phyloP scores from a whole-genome alignment of 2,113 vertebrate genomes.

The Bambusicola thoracicus region DNA sequence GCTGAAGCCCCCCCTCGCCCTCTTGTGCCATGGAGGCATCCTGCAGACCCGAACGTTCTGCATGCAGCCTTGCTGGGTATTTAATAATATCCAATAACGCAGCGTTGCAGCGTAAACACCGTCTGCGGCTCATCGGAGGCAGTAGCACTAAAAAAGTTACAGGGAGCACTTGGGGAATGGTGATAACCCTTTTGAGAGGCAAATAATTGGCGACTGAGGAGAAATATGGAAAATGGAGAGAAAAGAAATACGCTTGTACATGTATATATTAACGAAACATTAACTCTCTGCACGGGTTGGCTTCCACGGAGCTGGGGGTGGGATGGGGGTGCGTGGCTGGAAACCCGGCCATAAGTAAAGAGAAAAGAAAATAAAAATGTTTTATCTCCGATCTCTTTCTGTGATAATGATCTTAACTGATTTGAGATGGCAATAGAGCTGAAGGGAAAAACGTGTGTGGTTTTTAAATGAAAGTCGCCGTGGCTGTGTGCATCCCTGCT shows the following conservation, averaged over 20 bases:
- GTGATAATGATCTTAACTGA: conserved; percentile 2
- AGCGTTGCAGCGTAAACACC: fast-evolving
- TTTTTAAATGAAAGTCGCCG: conserved; percentile 24
- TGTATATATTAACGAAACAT: conserved; percentile 41
- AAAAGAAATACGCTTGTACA: neutral
- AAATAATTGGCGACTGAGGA: neutral
- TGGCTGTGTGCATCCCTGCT: neutral
- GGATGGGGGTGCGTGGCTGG: neutral
- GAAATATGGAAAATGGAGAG: neutral
- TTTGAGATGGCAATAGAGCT: neutral
- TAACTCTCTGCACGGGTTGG: conserved; percentile 38
- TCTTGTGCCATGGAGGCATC: neutral
- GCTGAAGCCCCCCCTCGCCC: neutral
- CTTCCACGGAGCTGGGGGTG: neutral
- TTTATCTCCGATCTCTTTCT: conserved; percentile 4
- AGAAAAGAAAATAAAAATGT: conserved; percentile 32
- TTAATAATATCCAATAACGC: neutral
- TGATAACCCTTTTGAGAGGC: neutral
- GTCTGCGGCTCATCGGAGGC: neutral
- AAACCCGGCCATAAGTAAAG: neutral
- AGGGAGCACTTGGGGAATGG: neutral
- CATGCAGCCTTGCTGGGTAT: fast-evolving
- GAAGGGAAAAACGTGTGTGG: neutral
- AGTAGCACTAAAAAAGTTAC: neutral
- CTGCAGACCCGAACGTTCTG: neutral